Conservation (phyloP, 2,888 invertebrate genomes). For the Suillia variegata region DNA sequence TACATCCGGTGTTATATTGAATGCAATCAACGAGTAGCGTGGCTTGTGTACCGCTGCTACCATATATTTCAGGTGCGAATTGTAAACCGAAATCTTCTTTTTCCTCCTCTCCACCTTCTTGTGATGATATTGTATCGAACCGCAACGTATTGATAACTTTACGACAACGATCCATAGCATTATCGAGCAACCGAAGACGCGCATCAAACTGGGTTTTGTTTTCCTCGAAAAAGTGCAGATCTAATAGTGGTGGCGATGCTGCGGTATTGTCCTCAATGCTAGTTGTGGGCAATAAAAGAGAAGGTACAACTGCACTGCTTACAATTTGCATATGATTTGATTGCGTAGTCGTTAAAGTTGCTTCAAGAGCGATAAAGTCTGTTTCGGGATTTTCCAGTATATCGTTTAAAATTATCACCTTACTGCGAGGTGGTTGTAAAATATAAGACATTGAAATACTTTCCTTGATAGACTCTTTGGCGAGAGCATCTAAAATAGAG, state of each 20-base stretch:
- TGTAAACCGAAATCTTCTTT: constrained; percentile 3
- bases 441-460: constrained; percentile 11
- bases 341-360: not conserved
- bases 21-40: constrained; percentile 35
- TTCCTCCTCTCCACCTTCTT: constrained; percentile 10
- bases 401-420: constrained; percentile 50
- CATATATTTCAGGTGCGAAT: too few species aligned
- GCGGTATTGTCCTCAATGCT: not conserved
- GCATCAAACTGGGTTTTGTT: constrained; percentile 31
- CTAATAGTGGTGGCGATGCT: not conserved
- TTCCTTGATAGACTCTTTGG: constrained; percentile 29
- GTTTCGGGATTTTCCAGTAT: constrained; percentile 48
- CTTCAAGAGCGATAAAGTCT: constrained; percentile 47
- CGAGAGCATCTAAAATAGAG: too few species aligned
- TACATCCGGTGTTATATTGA: constrained; percentile 24
- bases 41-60: constrained; percentile 18
- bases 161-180: constrained; percentile 39
- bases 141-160: constrained; percentile 33
- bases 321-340: not conserved
- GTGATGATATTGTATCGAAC: too few species aligned
- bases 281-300: not conserved
- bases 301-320: not conserved
- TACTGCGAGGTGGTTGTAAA: constrained; percentile 18
- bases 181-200: constrained; percentile 40
- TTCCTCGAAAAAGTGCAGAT: constrained; percentile 42